Base-by-base conservation (phyloP, 2,888 invertebrate genomes). In the Galerucella pusilla region DNA sequence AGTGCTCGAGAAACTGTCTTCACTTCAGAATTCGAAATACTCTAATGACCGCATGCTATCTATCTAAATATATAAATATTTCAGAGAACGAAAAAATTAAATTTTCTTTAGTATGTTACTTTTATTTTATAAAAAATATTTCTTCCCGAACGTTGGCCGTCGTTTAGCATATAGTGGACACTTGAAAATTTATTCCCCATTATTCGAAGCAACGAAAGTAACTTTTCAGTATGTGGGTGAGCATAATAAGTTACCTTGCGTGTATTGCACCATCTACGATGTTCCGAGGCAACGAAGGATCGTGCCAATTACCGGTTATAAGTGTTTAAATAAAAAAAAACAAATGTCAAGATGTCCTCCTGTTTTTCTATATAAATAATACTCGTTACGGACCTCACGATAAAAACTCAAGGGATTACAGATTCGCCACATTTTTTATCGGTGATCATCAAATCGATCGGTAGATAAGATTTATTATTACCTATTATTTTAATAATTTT, bases 271-370 rank as follows among this genome's bases (percentile, higher is more conserved):
- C 42, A 46, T 65, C 60, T 66, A 12, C 59, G 54, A 14, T 71
- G 52, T 54, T 60, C 42, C 57, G 59, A 14, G 64, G 54, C 54
- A 52, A 46, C 66, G 66, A 65, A 20, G 80, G 82, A 84, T 84
- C 85, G 84, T 85, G 85, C 85, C 85, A 85, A 85, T 85, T 85
- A 85, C 83, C 80, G 84, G 81, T 83, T 83, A 84, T 82, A 84
- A 84, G 84, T 84, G 83, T 84, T 83, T 80, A 78, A 80, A 83
- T 84, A 84, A 80, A 68, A 83, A 84, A 84, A 81, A 83, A 73
- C 73, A 64, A 78, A 71, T 61, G 72, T 72, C 72, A 67, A 72
- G 20, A n/a, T 72, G 72, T 72, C 72, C 72, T 72, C 60, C 67
- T 35, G 66, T 72, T 71, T 66, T 72, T 66, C 72, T 72, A 71